A percentile compares a stretch with the other conserved stretches of the same genome.
phyloP scores from a whole-genome alignment of 1,140 invertebrate genomes.

The Lethocerus indicus region DNA sequence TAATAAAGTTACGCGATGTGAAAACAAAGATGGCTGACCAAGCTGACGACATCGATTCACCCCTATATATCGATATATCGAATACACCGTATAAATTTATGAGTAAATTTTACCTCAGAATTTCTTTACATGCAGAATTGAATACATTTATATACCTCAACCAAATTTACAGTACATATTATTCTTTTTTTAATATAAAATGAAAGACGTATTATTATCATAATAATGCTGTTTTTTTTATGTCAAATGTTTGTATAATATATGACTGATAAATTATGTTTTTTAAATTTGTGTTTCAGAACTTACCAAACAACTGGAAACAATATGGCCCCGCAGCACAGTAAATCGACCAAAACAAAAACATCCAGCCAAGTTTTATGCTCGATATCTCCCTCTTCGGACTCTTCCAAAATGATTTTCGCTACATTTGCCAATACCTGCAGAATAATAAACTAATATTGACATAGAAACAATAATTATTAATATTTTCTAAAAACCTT shows the following conservation, averaged over 20 bases:
- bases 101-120: too few species aligned
- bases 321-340: slow-evolving; percentile 94
- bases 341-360: slow-evolving; percentile 84
- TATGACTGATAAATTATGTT: not conserved
- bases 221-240: too few species aligned
- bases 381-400: slow-evolving; percentile 80
- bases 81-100: too few species aligned
- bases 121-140: too few species aligned
- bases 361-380: slow-evolving; percentile 85
- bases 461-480: slow-evolving; percentile 9
- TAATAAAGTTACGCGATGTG: too few species aligned
- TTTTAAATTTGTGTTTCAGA: not conserved
- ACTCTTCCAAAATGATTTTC: slow-evolving; percentile 94
- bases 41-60: too few species aligned
- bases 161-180: too few species aligned
- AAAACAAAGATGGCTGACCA: too few species aligned
- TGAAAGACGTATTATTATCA: too few species aligned
- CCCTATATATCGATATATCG: too few species aligned
- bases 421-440: slow-evolving; percentile 91
- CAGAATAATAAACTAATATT: slow-evolving; percentile 11
- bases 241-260: not conserved
- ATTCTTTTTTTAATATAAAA: too few species aligned
- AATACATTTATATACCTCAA: too few species aligned
- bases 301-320: slow-evolving; percentile 83
- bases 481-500: slow-evolving; percentile 1